Evolutionary conservation across 2,888 invertebrate species (phyloP).

Genomic region (Herminia tarsipennalis): DNA sequence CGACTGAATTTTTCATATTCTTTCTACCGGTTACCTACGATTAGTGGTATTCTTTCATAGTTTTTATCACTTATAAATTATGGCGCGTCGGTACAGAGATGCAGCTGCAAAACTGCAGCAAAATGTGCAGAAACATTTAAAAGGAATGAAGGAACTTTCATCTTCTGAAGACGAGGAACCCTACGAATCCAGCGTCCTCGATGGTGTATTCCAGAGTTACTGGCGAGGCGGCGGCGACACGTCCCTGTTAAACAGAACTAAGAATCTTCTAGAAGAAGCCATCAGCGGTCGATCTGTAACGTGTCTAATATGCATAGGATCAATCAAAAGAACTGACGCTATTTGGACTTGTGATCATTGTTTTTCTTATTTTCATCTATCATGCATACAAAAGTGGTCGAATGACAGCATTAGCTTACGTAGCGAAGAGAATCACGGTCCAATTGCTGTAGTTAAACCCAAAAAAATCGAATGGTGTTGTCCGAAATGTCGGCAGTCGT

Average conservation of each 20-base stretch:
- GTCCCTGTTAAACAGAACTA: constrained; percentile 84
- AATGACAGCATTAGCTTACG: constrained; percentile 93
- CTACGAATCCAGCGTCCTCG: constrained; percentile 69
- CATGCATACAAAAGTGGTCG: constrained; percentile 96
- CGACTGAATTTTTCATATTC: not conserved
- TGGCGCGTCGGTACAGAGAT: constrained; percentile 75
- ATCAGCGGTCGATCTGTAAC: constrained; percentile 92
- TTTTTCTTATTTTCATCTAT: constrained; percentile 93
- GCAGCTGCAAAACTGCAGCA: constrained; percentile 78
- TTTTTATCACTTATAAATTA: constrained; percentile 30
- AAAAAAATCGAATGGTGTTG: constrained; percentile 88
- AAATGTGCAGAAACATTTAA: constrained; percentile 77
- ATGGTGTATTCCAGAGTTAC: constrained; percentile 74
- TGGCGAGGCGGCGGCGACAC: constrained; percentile 72
- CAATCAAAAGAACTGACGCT: constrained; percentile 92
- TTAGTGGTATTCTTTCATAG: not conserved
- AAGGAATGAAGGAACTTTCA: constrained; percentile 74
- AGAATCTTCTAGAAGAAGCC: constrained; percentile 91
- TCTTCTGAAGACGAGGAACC: constrained; percentile 81
- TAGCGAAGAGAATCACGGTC: constrained; percentile 84
- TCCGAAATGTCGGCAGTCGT: constrained; percentile 95
- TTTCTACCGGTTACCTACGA: not conserved
- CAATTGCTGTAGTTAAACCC: constrained; percentile 63
- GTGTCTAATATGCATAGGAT: constrained; percentile 96
- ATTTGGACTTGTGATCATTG: constrained; percentile 96